These are phyloP conservation scores for Leptinotarsa rubiginosa DNA, from an alignment of 2,888 invertebrate species.

Conservation along the genomic window DNA sequence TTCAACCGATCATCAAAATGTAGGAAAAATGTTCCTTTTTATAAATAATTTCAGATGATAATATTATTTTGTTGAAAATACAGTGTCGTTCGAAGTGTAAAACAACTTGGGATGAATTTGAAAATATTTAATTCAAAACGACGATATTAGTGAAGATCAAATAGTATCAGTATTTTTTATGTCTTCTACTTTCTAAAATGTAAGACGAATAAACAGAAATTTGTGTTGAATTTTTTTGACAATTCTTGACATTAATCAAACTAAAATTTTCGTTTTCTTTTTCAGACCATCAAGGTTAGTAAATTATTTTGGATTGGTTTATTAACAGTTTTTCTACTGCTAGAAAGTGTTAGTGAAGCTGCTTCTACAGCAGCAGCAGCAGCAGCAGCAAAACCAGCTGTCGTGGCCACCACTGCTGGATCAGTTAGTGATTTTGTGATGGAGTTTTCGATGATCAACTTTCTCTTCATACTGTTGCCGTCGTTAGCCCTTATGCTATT, in stretches of 20 bases:
- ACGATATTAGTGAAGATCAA: too few species aligned
- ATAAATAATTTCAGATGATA: too few species aligned
- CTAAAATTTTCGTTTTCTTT: not conserved
- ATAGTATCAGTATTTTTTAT: too few species aligned
- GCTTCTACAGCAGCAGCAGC: not conserved
- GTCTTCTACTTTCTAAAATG: too few species aligned
- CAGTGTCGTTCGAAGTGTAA: not conserved
- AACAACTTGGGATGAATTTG: not conserved
- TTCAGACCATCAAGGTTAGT: slow-evolving; percentile 18
- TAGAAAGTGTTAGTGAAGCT: not conserved
- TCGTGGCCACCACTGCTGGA: not conserved
- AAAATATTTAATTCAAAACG: not conserved
- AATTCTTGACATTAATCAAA: not conserved
- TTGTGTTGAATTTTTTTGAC: not conserved
- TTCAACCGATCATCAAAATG: too few species aligned
- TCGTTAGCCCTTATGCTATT: not conserved
- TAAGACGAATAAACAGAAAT: too few species aligned
- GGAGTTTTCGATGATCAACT: slow-evolving; percentile 8
- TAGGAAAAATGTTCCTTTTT: too few species aligned
- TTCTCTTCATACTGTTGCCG: not conserved
- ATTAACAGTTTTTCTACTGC: slow-evolving; percentile 13
- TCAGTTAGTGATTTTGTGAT: slow-evolving; percentile 14
- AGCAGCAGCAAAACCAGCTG: not conserved
- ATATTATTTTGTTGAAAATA: too few species aligned
- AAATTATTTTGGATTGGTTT: not conserved